Conservation (phyloP, 2,888 invertebrate genomes). For the Stomorhina lunata region DNA sequence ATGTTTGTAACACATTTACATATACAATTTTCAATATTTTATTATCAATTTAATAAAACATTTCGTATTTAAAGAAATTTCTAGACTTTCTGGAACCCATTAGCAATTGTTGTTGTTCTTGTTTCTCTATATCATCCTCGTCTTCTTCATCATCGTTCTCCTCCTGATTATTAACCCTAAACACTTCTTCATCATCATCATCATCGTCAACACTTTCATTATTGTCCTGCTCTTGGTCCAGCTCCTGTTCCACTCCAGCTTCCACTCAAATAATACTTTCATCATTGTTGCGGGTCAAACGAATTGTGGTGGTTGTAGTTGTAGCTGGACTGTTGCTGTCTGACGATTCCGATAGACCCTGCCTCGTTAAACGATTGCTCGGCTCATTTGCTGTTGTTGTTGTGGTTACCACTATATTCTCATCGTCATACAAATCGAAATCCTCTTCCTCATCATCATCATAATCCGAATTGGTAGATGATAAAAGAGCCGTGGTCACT, state of each 20-base stretch:
- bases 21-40: conserved; percentile 14
- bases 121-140: conserved; percentile 56
- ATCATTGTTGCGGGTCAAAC: conserved; percentile 76
- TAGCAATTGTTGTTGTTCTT: conserved; percentile 58
- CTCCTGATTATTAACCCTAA: conserved; percentile 14
- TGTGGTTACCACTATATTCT: conserved; percentile 79
- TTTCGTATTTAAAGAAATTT: conserved; percentile 72
- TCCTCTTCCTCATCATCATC: conserved; percentile 78
- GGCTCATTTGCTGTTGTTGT: conserved; percentile 64
- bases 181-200: conserved; percentile 16
- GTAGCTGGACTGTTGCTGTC: conserved; percentile 64
- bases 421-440: conserved; percentile 79
- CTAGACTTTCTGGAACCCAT: conserved; percentile 53
- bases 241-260: conserved; percentile 56
- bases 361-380: conserved; percentile 19
- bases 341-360: conserved; percentile 41
- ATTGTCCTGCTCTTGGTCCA: conserved; percentile 34
- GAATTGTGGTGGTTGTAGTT: conserved; percentile 74
- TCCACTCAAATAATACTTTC: conserved; percentile 79
- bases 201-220: conserved; percentile 6
- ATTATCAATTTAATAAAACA: conserved; percentile 71
- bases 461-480: conserved; percentile 83
- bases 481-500: conserved; percentile 82
- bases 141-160: conserved; percentile 41
- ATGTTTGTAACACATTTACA: conserved; percentile 47